Evolutionary conservation across 2,113 vertebrate species (phyloP), one percentile per base, ranked within the genome.

Genomic region (Pelusios castaneus): DNA sequence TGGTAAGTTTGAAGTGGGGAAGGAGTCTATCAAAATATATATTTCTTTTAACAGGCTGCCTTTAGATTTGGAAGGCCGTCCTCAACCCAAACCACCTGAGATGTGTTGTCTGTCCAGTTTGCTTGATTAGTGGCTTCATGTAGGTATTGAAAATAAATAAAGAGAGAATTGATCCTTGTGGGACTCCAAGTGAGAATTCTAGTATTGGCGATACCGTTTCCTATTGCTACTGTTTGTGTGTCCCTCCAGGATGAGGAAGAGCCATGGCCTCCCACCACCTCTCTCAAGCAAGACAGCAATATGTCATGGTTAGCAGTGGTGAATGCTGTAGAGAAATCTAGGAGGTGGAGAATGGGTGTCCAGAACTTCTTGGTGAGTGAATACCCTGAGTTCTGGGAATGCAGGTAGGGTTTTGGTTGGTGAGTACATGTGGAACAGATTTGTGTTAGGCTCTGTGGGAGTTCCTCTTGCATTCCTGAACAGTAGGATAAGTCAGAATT

Each of bases 21-120:
- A 51, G 81, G 41, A 6, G 0, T 1, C 73, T 8, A 55, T 54
- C 41, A 56, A 41, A 4, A 56, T 5, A 85, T 5, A 2, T 1
- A 4, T 79, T 17, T 43, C 73, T 85, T 7, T 38, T 70, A 70
- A 76, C 41, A 9, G 89, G 22, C 4, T 25, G 38, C 2, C 1
- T 4, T 56, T 84, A 75, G 45, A 70, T 34, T 67, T 67, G 58
- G 60, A 9, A 10, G 56, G 34, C 6, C 60, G 19, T 34, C 34
- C 17, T 19, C 16, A 52, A 19, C 31, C 34, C 63, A 70, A 38
- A 38, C n/a, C n/a, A 70, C 63, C n/a, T n/a, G 34, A 70, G 19
- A n/a, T 0, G 2, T n/a, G 8, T 38, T 67, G 16, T 10, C 63
- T 67, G 63, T 38, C n/a, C n/a, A 70, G 31, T 67, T 67, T n/a